These are phyloP conservation scores for Pipra filicauda DNA, from an alignment of 2,113 vertebrate species.

Conservation along the genomic window DNA sequence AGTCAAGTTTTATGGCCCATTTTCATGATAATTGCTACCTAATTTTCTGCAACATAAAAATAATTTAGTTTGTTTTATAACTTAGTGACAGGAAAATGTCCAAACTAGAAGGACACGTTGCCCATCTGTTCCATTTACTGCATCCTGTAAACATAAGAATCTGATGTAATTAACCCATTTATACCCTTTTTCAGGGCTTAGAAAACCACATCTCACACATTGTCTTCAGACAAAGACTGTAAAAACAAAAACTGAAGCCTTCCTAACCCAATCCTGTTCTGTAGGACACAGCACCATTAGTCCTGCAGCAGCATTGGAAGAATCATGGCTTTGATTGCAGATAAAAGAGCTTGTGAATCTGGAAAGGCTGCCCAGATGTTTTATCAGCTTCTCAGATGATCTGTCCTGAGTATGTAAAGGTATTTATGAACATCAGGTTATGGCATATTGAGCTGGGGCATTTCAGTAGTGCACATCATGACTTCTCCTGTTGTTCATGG, in stretches of 20 bases:
- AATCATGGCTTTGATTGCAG: neutral
- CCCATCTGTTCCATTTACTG: constrained; percentile 59
- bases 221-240: neutral
- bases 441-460: neutral
- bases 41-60: constrained; percentile 62
- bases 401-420: neutral
- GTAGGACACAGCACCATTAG: neutral
- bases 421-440: neutral
- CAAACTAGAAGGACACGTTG: constrained; percentile 3
- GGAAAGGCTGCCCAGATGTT: neutral
- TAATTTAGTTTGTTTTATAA: constrained; percentile 52
- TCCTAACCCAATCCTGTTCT: neutral
- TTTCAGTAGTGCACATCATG: neutral
- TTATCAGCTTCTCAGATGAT: neutral
- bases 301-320: neutral
- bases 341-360: neutral
- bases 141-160: constrained; percentile 37
- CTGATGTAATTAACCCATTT: constrained; percentile 57
- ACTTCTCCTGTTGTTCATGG: neutral
- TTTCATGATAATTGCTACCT: constrained; percentile 55
- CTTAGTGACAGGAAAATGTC: constrained; percentile 38
- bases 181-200: constrained; percentile 28
- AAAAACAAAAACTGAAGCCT: neutral
- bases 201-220: neutral
- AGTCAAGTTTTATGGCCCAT: constrained; percentile 44